Base-by-base conservation (phyloP, 1,140 invertebrate genomes). In the Xylocopa sonorina region DNA sequence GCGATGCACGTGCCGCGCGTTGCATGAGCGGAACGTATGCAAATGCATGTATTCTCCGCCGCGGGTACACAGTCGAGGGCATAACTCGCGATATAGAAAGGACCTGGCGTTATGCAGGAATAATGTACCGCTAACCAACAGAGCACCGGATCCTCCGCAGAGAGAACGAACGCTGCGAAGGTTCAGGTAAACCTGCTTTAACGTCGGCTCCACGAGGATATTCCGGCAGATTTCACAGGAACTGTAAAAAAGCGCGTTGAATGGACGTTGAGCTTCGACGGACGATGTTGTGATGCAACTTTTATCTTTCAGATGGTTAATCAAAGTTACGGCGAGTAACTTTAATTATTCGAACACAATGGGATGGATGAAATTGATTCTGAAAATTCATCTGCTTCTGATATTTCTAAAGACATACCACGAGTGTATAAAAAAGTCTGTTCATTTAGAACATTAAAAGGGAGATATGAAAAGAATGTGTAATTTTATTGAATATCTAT, bases 31-130 rank as follows among this genome's bases (percentile, higher is more conserved):
- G n/a, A 80, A 51, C 43, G 10, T 62, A 81, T 81, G 72, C 60
- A 77, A 66, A 83, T 83, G 62, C 68, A 73, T 73, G 74, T 55
- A 68, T 48, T 32, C 53, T 43, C 18, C 14, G 34, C 12, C 21
- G 16, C 14, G 14, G 48, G 55, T 53, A 64, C 27, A 27, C 34
- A 32, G 34, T 34, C n/a, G 48, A 68, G 32, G 27, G 29, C n/a
- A 51, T 24, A 41, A 18, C 43, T 55, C 21, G 6, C 9, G 34
- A 69, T 69, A 29, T 41, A 55, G 51, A 24, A 7, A 16, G 5
- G 48, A 6, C 18, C 34, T 18, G 21, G 50, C 29, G 38, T 67
- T 67, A 24, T 55, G 41, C 16, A 5, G 21, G 50, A 55, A 32
- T 73, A 57, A 76, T 57, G 46, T 24, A 55, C 43, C 2, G n/a